phyloP scores from a whole-genome alignment of 2,888 invertebrate genomes.

The Dicycla oo region DNA sequence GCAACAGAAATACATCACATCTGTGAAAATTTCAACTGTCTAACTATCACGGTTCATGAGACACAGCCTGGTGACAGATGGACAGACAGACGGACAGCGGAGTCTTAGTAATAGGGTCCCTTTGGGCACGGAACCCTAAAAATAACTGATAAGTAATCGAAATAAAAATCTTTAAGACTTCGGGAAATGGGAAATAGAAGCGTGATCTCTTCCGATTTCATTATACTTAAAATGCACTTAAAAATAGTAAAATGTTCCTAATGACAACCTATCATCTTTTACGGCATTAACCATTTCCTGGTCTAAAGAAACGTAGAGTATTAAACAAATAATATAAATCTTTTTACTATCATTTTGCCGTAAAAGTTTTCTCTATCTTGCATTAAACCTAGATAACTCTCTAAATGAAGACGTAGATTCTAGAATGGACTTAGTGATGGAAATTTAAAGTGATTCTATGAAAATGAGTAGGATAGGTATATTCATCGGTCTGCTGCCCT shows the following conservation, averaged over 20 bases:
- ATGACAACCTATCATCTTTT: slow-evolving; percentile 20
- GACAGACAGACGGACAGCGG: too few species aligned
- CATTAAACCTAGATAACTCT: slow-evolving; percentile 16
- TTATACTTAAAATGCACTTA: neutral
- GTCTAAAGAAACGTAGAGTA: slow-evolving; percentile 14
- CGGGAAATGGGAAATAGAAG: too few species aligned
- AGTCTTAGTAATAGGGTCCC: too few species aligned
- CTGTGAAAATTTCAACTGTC: too few species aligned
- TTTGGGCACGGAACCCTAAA: too few species aligned
- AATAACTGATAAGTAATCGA: too few species aligned
- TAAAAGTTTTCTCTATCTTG: slow-evolving; percentile 5
- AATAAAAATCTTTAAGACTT: too few species aligned
- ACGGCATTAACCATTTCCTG: slow-evolving; percentile 24
- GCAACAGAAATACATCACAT: too few species aligned
- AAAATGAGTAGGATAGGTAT: neutral
- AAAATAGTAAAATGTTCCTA: slow-evolving; percentile 11
- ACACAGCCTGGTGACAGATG: too few species aligned
- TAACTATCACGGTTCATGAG: too few species aligned
- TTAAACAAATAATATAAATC: slow-evolving; percentile 40
- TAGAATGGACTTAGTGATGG: neutral
- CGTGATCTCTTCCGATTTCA: neutral
- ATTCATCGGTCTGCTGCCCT: too few species aligned
- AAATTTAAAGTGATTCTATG: neutral
- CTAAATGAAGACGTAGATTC: slow-evolving; percentile 9
- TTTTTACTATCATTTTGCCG: slow-evolving; percentile 23